Base-by-base conservation (phyloP, 2,797 vertebrate genomes). In the Mus spretus region DNA sequence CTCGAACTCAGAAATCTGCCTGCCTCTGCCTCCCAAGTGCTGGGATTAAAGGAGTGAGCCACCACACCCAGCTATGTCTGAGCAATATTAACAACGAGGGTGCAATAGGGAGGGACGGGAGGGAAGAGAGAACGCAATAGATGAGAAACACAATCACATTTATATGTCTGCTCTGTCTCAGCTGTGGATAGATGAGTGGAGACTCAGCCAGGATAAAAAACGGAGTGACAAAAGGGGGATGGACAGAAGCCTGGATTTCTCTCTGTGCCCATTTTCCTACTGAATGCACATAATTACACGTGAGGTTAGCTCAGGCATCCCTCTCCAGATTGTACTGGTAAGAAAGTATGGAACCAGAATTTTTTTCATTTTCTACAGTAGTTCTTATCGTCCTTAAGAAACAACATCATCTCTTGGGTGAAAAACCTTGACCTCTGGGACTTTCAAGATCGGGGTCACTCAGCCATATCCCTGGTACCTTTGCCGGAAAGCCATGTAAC, bases 81-180 rank as follows among this genome's bases (percentile, higher is more conserved):
- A 40, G 37, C 37, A 40, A 3, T 40, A 37, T 28, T 79, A 85
- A 75, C 40, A 57, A 34, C 26, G 19, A 81, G 6, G 4, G 55
- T 15, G n/a, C 4, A 55, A 44, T 47, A 37, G 3, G n/a, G 59
- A 61, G 20, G 31, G 44, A 15, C 19, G 6, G 19, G 3, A 24
- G 2, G 26, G 34, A 1, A 44, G 3, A 9, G 17, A 53, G 6
- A 67, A 37, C n/a, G 19, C 65, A 3, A 85, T 1, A 31, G 72
- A 15, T 59, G 67, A 59, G n/a, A 6, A 44, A 10, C 28, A 2
- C 22, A 50, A 11, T 15, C n/a, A 13, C 40, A 19, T 72, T 2
- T 31, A 0, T 1, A 5, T 4, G 3, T 26, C 80, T 59, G 37
- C 34, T 34, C 1, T 40, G 0, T 20, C 1, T 53, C 15, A 34